Conservation (phyloP, 2,888 invertebrate species). For the Anoncus sp. region DNA sequence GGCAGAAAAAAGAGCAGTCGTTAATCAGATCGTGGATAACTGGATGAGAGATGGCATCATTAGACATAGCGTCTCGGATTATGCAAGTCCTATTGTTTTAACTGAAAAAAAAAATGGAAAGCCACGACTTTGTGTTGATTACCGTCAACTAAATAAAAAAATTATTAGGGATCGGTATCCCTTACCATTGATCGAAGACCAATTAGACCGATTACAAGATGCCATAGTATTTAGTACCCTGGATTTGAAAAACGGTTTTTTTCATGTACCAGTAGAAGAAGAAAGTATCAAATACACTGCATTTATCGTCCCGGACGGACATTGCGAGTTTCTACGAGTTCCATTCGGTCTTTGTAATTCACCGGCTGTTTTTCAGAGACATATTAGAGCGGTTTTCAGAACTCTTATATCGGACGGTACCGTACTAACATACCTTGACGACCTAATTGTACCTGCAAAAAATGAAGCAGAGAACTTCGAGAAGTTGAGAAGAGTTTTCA, state of each 20-base stretch:
- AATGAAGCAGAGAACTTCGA: too few relatives aligned
- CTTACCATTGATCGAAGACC: not conserved
- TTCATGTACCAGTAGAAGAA: not conserved
- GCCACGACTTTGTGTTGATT: not conserved
- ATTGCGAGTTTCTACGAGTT: not conserved
- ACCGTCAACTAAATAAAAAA: not conserved
- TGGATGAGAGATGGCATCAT: not conserved
- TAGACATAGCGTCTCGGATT: not conserved
- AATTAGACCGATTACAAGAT: not conserved
- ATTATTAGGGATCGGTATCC: not conserved
- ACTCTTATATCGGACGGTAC: not conserved
- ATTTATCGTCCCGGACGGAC: not conserved
- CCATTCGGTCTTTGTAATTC: slow-evolving; percentile 3
- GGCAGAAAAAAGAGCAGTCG: too few relatives aligned
- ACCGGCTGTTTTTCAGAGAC: not conserved
- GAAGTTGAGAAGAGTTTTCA: too few relatives aligned
- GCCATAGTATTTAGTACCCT: not conserved
- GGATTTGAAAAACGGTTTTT: not conserved
- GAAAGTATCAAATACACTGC: not conserved
- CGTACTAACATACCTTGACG: not conserved
- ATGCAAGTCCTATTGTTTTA: not conserved
- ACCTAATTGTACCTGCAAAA: not conserved
- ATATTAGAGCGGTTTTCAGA: not conserved
- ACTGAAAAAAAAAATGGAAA: not conserved
- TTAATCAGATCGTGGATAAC: not conserved